Percentiles rank a stretch among this genome's conserved stretches.
Conservation (phyloP, 2,113 vertebrate genomes). For the Cryptotis parvus region DNA sequence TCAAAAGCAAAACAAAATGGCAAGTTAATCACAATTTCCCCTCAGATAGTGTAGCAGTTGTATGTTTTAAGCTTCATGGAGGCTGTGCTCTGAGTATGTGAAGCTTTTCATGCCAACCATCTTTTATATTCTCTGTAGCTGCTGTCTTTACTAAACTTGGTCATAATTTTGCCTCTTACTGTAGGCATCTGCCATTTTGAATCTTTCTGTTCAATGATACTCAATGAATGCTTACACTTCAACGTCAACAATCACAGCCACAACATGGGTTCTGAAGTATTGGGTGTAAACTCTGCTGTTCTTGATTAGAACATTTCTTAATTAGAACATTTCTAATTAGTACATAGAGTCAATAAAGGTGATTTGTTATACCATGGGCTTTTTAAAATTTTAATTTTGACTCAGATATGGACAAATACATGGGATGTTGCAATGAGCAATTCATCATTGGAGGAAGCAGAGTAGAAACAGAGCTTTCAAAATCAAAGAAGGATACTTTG, state of each 20-base stretch:
- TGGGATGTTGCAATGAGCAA: too few relatives aligned
- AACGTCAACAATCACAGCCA: neutral
- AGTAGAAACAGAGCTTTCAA: neutral
- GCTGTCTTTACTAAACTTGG: neutral
- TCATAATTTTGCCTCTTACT: neutral
- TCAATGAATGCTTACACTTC: constrained; percentile 6
- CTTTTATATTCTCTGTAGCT: neutral
- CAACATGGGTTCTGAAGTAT: neutral
- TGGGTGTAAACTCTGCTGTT: neutral
- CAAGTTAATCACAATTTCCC: neutral
- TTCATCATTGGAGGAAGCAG: neutral
- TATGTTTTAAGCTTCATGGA: too few relatives aligned
- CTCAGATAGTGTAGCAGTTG: neutral
- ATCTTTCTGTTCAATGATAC: neutral
- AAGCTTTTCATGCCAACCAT: too few relatives aligned
- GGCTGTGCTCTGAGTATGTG: too few relatives aligned
- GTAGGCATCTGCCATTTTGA: neutral
- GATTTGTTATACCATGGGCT: neutral
- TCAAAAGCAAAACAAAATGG: constrained; percentile 44
- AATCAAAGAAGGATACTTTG: neutral
- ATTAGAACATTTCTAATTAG: neutral
- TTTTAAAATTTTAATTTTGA: constrained; percentile 7
- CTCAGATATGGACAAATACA: neutral
- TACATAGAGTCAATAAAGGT: neutral
- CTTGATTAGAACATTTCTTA: neutral